Evolutionary conservation across 2,888 invertebrate species (phyloP).

Genomic region (Cataglyphis cursor): DNA sequence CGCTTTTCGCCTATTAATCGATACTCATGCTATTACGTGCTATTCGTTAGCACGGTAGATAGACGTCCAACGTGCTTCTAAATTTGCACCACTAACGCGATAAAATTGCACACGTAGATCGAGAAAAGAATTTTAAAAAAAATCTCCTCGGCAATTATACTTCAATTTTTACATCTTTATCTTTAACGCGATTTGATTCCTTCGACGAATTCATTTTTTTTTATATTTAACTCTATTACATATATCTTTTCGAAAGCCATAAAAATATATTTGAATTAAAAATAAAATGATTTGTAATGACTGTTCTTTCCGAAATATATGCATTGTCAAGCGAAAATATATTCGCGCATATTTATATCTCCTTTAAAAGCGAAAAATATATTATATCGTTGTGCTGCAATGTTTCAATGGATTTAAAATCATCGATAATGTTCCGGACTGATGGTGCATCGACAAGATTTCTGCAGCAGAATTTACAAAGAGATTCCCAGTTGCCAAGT

Average conservation of each 20-base stretch:
- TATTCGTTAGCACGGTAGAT: not conserved
- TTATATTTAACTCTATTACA: not conserved
- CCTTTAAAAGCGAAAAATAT: not conserved
- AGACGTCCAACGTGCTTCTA: not conserved
- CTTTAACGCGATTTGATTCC: not conserved
- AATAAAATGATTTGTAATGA: not conserved
- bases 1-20: conserved; percentile 55
- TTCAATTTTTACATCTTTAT: too few relatives aligned
- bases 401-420: not conserved
- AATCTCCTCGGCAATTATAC: not conserved
- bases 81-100: not conserved
- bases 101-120: conserved; percentile 41
- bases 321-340: not conserved
- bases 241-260: not conserved
- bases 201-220: not conserved
- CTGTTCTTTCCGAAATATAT: not conserved
- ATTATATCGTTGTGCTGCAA: not conserved
- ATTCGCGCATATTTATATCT: not conserved
- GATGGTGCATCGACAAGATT: not conserved
- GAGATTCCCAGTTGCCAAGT: conserved; percentile 56
- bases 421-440: not conserved
- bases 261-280: not conserved
- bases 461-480: conserved; percentile 60
- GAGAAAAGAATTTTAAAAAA: conserved; percentile 35
- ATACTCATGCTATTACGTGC: not conserved